A percentile compares a stretch with the other conserved stretches of the same genome.
Evolutionary conservation across 92 coral and sea anemone genomes (phyloP).

Genomic region (Scolanthus callimorphus): DNA sequence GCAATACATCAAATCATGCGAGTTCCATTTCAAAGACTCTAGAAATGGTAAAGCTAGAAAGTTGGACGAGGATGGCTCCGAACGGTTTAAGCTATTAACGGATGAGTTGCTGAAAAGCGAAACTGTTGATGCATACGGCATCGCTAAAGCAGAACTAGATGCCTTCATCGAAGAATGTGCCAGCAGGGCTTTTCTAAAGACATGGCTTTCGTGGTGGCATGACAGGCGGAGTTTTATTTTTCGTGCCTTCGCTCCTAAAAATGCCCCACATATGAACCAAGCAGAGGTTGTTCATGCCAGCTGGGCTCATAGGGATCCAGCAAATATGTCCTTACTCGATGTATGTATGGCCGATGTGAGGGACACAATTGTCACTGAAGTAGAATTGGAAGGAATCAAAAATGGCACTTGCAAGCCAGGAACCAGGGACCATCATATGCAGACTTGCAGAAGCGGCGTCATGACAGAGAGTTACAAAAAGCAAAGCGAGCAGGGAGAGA

Average conservation of each 20-base stretch:
- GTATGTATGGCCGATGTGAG: conserved; percentile 42
- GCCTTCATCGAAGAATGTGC: conserved; percentile 17
- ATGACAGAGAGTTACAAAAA: conserved; percentile 32
- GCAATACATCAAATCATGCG: neutral
- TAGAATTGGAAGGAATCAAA: conserved; percentile 34
- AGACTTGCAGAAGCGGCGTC: conserved; percentile 27
- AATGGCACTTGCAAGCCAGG: conserved; percentile 35
- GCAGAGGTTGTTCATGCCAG: too few species aligned
- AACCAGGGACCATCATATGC: conserved; percentile 28
- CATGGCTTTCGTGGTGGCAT: conserved; percentile 69
- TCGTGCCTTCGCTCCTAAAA: conserved; percentile 43
- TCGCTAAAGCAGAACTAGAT: conserved; percentile 36
- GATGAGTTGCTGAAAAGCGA: conserved; percentile 22
- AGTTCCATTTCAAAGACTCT: conserved; percentile 36
- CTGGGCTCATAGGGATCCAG: conserved; percentile 13
- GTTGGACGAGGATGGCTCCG: conserved; percentile 21
- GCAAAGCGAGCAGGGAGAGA: conserved; percentile 42
- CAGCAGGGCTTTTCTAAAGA: conserved; percentile 20
- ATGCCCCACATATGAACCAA: conserved; percentile 5
- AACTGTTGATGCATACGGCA: conserved; percentile 31
- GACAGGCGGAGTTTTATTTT: conserved; percentile 53
- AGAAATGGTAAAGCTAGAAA: conserved; percentile 29
- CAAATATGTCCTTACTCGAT: conserved; percentile 36
- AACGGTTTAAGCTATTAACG: conserved; percentile 27
- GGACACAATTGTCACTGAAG: conserved; percentile 38